A percentile compares a stretch with the other conserved stretches of the same genome.
phyloP scores from a whole-genome alignment of 2,113 vertebrate species.

The Pollimyrus isidori region DNA sequence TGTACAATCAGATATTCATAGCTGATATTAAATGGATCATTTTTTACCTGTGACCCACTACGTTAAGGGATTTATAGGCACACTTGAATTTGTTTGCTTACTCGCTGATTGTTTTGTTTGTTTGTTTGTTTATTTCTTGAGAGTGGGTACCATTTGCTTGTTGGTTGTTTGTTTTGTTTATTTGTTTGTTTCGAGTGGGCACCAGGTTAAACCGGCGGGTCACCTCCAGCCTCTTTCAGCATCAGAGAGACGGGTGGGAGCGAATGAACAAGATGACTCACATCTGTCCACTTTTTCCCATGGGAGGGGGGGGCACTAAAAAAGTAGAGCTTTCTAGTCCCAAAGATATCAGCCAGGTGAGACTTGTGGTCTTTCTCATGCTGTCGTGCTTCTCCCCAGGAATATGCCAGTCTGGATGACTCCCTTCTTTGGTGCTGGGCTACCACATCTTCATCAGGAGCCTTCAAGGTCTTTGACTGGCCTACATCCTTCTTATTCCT shows the following conservation, averaged over 20 bases:
- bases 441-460: not conserved
- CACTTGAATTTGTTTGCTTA: not conserved
- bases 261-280: not conserved
- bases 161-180: not conserved
- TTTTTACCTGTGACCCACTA: not conserved
- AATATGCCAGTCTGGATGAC: not conserved
- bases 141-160: not conserved
- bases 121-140: not conserved
- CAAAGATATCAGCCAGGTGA: not conserved
- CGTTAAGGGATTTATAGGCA: not conserved
- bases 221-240: not conserved
- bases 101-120: not conserved
- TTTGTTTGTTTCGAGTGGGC: not conserved
- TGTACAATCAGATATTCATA: not conserved
- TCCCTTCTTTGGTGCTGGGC: not conserved
- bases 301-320: not conserved
- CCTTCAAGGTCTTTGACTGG: not conserved
- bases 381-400: not conserved
- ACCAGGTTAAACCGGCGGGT: not conserved
- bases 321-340: not conserved
- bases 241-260: not conserved
- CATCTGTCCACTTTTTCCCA: not conserved
- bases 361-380: not conserved
- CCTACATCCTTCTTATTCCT: not conserved
- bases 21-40: not conserved